Base-by-base conservation (phyloP, 2,797 vertebrate genomes). In the Phrynocephalus forsythii region DNA sequence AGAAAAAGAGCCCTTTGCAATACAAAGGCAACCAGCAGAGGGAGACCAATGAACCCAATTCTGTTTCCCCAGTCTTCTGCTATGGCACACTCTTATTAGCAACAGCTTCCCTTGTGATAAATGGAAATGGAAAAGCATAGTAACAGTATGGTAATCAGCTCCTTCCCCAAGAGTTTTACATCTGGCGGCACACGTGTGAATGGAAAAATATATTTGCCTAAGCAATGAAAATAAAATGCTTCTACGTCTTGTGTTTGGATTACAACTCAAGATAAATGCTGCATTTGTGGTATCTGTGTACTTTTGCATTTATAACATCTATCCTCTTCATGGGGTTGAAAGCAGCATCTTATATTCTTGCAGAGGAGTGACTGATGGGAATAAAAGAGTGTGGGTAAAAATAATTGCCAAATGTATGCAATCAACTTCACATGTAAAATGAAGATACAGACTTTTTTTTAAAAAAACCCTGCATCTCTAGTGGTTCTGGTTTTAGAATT, bases 51-150 rank as follows among this genome's bases (percentile, higher is more conserved):
- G 72, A 22, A 86, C 63, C 33, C 38, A 50, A 50, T 90, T 71
- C 77, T 38, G 87, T 83, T 44, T 6, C 15, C 1, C 1, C 1
- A 1, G 18, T 1, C 26, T 30, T 78, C 50, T 48, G 16, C 88
- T 66, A 76, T 83, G 88, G 18, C 1, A 28, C 28, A 28, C 44
- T 82, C 86, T 82, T 87, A 44, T 56, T 60, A 80, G 50, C 26
- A 71, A 68, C 76, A 72, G 67, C 44, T 11, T 79, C 80, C 30
- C 87, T 91, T 87, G 63, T 16, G 89, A 79, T 78, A 56, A 88
- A 79, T 56, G 83, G 79, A 80, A 88, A 90, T 79, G 72, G 60
- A 16, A 6, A 6, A 44, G 3, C 28, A 8, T 33, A 84, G 11
- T 50, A n/a, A 69, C 44, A 69, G 18, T n/a, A 72, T 66, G 26